Evolutionary conservation across 2,113 vertebrate genomes (phyloP).

Genomic region (Trematocara marginatum): DNA sequence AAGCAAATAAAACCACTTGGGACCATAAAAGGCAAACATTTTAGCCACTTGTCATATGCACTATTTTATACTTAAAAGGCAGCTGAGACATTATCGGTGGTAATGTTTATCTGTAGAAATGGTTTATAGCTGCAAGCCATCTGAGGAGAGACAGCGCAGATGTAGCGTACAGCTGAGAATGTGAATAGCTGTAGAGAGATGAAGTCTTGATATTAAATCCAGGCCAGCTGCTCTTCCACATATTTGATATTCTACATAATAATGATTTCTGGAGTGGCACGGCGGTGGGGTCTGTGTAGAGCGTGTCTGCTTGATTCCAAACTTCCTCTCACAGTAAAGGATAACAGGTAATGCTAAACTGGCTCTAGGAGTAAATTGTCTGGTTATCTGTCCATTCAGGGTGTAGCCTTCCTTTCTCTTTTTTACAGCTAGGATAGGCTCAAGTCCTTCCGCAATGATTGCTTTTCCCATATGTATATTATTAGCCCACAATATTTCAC

Average conservation of each 20-base stretch:
- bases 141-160: not conserved
- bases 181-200: not conserved
- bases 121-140: conserved; percentile 6
- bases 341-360: not conserved
- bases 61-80: conserved; percentile 5
- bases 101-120: conserved; percentile 3
- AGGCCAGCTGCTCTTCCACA: not conserved
- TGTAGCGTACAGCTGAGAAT: not conserved
- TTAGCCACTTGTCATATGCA: conserved; percentile 25
- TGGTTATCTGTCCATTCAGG: not conserved
- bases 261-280: not conserved
- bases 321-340: not conserved
- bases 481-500: not conserved
- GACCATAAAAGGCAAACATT: conserved; percentile 20
- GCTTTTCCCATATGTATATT: not conserved
- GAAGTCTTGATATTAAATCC: not conserved
- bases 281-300: not conserved
- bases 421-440: not conserved
- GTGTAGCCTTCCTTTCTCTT: not conserved
- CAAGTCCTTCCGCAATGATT: not conserved
- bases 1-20: conserved; percentile 8
- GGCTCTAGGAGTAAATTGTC: not conserved
- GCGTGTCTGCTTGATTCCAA: not conserved
- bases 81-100: conserved; percentile 12
- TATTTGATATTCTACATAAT: not conserved